Base-by-base conservation (phyloP, 2,797 vertebrate species). In the Lindbergichthys nudifrons region DNA sequence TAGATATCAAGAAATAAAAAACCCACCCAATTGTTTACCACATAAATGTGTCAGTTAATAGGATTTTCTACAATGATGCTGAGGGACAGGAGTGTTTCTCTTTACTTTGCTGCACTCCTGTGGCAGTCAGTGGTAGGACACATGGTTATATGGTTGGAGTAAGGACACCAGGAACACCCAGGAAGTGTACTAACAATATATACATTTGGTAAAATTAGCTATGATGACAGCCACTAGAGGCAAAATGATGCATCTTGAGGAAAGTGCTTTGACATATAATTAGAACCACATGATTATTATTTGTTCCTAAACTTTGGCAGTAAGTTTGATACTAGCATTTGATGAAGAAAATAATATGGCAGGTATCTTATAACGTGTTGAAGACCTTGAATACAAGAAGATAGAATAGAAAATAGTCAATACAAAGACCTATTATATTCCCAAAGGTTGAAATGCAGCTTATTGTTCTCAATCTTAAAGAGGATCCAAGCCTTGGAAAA, bases 221-320 rank as follows among this genome's bases (percentile, higher is more conserved):
- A 23, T 48, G 21, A 51, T n/a, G 52, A 26, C 36, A 12, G 46
- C 12, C 12, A 19, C 9, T 13, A 19, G 3, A 43, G 73, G 51
- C 15, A 23, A 11, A 16, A 15, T 0, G 36, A 16, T 19, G 5
- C 12, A 10, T 77, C 62, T 61, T 61, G 41, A 76, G 75, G 81
- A 83, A 87, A 87, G 78, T 77, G 52, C 75, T 93, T 86, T 47
- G 16, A 70, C 11, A 26, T 46, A 45, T 10, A 32, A 30, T 1
- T 19, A 42, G 9, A 39, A 15, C 21, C 19, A 43, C 93, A 54
- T 93, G 95, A 21, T 0, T 12, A 2, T 18, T 50, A 13, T 51
- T 2, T 58, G n/a, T 32, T 1, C 0, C 5, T n/a, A 46, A 18
- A 21, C 10, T 45, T 73, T 52, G 14, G 32, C 12, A 8, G 10